A percentile compares a stretch with the other conserved stretches of the same genome.
Conservation (phyloP, 2,888 invertebrate species). For the Hemicrepidius hirtus region DNA sequence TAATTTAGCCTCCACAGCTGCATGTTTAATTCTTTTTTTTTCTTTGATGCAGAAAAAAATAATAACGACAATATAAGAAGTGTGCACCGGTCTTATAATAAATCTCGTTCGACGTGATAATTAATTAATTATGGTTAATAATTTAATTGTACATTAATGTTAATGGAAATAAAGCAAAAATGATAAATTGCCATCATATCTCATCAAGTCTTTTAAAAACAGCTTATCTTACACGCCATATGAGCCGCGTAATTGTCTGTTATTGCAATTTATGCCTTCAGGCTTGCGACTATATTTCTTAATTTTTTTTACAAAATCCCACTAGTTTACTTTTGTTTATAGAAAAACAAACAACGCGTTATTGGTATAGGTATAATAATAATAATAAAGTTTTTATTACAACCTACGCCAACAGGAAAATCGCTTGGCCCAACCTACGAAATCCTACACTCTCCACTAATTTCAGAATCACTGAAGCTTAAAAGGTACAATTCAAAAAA, state of each 20-base stretch:
- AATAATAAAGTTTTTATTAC: constrained; percentile 9
- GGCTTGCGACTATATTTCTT: background rate
- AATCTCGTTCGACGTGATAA: constrained; percentile 5
- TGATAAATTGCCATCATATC: constrained; percentile 20
- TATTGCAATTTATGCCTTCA: constrained; percentile 1
- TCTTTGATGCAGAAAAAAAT: constrained; percentile 5
- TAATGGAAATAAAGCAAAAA: constrained; percentile 15
- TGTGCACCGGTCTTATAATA: background rate
- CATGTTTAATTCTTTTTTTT: constrained; percentile 4
- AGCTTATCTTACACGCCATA: constrained; percentile 9
- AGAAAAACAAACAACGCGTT: constrained; percentile 4
- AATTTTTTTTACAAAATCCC: background rate
- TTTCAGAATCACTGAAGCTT: constrained; percentile 19
- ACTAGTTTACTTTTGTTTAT: too few species aligned
- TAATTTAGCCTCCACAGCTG: constrained; percentile 20
- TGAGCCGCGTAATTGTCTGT: constrained; percentile 17
- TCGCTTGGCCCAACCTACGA: constrained; percentile 25
- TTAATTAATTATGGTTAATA: constrained; percentile 15
- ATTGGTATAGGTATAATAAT: constrained; percentile 36
- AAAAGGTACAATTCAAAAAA: constrained; percentile 27
- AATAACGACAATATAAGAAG: background rate
- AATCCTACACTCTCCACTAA: constrained; percentile 25
- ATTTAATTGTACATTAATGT: constrained; percentile 25
- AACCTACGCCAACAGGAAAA: constrained; percentile 29
- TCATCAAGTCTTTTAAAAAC: background rate